Conservation (phyloP, 2,888 invertebrate genomes). For the Mythimna loreyi region DNA sequence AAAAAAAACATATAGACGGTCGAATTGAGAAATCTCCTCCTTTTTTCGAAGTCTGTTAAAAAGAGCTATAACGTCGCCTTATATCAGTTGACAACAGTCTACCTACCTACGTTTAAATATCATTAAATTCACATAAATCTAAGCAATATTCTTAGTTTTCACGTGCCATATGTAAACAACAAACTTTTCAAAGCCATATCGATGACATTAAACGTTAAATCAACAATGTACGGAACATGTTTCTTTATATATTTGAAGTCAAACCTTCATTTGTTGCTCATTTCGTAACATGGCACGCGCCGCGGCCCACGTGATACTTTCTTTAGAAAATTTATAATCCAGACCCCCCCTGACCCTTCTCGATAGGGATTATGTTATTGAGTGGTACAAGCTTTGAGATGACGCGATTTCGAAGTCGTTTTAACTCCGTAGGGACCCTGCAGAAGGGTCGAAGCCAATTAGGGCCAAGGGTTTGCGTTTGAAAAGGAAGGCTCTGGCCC, state of each 20-base stretch:
- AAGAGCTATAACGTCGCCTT: no score
- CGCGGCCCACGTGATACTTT: conserved; percentile 82
- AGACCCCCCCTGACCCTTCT: conserved; percentile 73
- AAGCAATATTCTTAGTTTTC: background rate
- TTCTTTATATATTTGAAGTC: conserved; percentile 35
- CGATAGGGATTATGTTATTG: conserved; percentile 66
- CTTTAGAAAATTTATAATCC: conserved; percentile 82
- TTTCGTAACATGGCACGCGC: conserved; percentile 81
- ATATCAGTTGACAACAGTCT: no score
- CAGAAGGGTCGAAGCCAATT: no score
- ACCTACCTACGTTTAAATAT: no score
- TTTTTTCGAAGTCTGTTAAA: no score
- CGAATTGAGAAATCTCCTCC: no score
- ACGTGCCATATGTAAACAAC: conserved; percentile 1
- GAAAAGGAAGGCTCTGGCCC: no score
- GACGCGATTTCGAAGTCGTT: background rate
- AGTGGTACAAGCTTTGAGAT: conserved; percentile 39
- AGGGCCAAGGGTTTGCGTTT: no score
- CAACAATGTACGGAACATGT: conserved; percentile 25
- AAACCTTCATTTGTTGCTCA: conserved; percentile 50
- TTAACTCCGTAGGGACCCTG: no score
- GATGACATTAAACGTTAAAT: conserved; percentile 24
- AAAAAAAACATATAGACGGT: no score
- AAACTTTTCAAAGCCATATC: background rate
- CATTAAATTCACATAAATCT: background rate